These are phyloP conservation scores for Spheniscus humboldti DNA, from an alignment of 2,797 vertebrate genomes.

Conservation along the genomic window DNA sequence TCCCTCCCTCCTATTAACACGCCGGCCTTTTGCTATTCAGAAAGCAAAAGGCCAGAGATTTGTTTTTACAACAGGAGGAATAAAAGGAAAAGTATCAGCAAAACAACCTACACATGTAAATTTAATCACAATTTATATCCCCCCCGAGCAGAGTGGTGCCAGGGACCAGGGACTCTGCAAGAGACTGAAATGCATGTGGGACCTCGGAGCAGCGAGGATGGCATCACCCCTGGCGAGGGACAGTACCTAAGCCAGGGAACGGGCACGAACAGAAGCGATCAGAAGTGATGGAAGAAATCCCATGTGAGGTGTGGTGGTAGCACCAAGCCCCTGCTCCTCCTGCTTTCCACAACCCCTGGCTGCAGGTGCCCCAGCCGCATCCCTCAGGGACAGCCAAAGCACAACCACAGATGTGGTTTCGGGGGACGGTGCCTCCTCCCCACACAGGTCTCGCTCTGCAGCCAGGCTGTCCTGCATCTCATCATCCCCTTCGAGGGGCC, in stretches of 20 bases:
- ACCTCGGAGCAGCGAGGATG: not conserved
- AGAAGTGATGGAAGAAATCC: not conserved
- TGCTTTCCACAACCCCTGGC: not conserved
- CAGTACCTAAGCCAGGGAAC: no score
- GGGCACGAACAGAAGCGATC: fast-evolving
- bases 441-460: fast-evolving
- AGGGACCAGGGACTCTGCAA: not conserved
- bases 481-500: not conserved
- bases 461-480: not conserved
- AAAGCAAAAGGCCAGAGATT: not conserved
- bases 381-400: not conserved
- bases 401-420: fast-evolving
- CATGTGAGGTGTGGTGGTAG: fast-evolving
- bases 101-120: not conserved
- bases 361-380: fast-evolving
- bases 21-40: not conserved
- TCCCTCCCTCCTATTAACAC: not conserved
- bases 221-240: not conserved
- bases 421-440: not conserved
- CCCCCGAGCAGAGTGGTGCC: not conserved
- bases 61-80: not conserved
- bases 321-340: not conserved
- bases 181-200: fast-evolving
- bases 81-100: not conserved
- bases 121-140: not conserved